Conservation (phyloP, 2,113 vertebrate species). For the Sinocyclocheilus maitianheensis region DNA sequence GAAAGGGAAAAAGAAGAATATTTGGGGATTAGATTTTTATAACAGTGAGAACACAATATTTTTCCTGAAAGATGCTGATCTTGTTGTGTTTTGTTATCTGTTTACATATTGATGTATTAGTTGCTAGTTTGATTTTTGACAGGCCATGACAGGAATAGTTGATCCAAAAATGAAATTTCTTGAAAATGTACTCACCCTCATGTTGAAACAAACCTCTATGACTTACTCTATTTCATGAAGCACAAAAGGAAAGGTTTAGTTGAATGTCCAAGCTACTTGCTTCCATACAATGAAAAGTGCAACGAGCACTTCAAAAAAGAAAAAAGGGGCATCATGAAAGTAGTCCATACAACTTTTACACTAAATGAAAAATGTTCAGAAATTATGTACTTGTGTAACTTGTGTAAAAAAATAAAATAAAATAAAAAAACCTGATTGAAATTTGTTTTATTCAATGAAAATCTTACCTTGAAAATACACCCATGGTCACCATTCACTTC, state of each 20-base stretch:
- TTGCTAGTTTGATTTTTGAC: not conserved
- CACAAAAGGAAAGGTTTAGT: not conserved
- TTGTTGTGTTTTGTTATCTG: not conserved
- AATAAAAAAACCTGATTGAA: not conserved
- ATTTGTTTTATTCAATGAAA: not conserved
- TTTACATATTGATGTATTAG: not conserved
- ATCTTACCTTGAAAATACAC: not conserved
- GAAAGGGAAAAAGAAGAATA: slow-evolving; percentile 65
- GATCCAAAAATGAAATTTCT: not conserved
- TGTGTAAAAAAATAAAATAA: not conserved
- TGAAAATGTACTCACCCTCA: not conserved
- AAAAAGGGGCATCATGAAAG: not conserved
- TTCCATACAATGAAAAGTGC: not conserved
- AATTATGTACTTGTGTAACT: not conserved
- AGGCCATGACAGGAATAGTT: not conserved
- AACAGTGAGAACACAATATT: not conserved
- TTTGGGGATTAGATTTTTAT: slow-evolving; percentile 56
- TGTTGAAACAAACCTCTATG: not conserved
- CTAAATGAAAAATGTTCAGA: not conserved
- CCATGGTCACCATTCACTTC: not conserved
- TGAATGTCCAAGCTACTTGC: not conserved
- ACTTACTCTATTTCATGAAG: not conserved
- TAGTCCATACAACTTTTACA: not conserved
- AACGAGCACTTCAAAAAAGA: too few relatives aligned
- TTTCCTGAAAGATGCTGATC: not conserved